Conservation (phyloP, 2,797 vertebrate species). For the Rhinophrynus dorsalis region DNA sequence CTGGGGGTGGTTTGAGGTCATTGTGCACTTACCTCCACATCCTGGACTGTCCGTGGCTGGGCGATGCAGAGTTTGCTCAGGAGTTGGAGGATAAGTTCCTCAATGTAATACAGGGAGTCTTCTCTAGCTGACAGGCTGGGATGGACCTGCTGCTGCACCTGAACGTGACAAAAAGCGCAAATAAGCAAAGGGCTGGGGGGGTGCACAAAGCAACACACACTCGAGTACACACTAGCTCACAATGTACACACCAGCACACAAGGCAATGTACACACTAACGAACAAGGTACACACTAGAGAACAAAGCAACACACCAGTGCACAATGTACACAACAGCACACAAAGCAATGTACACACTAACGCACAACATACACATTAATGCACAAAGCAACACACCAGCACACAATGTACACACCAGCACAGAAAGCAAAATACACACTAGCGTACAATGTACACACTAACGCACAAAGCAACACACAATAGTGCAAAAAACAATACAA, state of each 20-base stretch:
- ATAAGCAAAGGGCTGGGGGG: background rate
- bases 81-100: slow-evolving; percentile 96
- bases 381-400: no score
- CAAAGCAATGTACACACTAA: no score
- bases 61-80: slow-evolving; percentile 95
- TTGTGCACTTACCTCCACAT: slow-evolving; percentile 90
- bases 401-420: no score
- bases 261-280: background rate
- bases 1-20: no score
- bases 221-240: background rate
- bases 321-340: background rate
- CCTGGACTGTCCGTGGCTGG: slow-evolving; percentile 91
- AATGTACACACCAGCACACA: background rate
- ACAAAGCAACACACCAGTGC: no score
- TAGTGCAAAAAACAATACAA: no score
- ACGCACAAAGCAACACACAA: no score
- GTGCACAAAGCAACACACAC: background rate
- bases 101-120: slow-evolving; percentile 94
- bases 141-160: slow-evolving; percentile 97
- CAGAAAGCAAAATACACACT: no score
- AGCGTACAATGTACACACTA: no score
- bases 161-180: slow-evolving; percentile 13
- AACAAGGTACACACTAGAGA: background rate
- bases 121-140: slow-evolving; percentile 92
- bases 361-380: no score